These are phyloP conservation scores for Polymixis flavicincta DNA, from an alignment of 2,888 invertebrate species.

Conservation along the genomic window DNA sequence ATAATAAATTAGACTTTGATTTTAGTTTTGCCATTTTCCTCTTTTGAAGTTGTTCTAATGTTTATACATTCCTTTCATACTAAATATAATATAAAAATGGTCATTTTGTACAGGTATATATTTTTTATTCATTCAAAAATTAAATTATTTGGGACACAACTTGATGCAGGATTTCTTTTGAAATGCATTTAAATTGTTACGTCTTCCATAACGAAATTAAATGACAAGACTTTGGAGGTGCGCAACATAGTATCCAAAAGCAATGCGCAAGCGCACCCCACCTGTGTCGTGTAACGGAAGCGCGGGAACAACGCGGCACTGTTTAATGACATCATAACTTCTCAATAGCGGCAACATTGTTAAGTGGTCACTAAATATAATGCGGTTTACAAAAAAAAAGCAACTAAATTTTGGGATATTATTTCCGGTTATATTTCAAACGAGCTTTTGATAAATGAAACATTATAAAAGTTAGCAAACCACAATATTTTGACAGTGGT, in stretches of 20 bases:
- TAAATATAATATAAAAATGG: background rate
- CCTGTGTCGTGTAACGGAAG: conserved; percentile 66
- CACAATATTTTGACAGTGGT: background rate
- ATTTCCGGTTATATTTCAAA: background rate
- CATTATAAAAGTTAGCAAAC: background rate
- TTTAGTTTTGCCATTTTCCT: background rate
- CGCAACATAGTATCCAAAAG: conserved; percentile 33
- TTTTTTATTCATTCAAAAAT: background rate
- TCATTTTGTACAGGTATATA: no score
- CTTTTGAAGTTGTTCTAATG: background rate
- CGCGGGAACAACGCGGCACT: conserved; percentile 51
- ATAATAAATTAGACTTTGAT: background rate
- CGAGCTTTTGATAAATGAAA: background rate
- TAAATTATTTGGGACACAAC: background rate
- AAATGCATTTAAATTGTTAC: background rate
- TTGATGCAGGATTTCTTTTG: background rate
- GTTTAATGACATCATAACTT: conserved; percentile 54
- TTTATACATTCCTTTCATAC: background rate
- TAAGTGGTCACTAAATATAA: conserved; percentile 10
- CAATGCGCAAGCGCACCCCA: conserved; percentile 53
- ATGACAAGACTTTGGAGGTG: conserved; percentile 9
- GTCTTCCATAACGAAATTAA: conserved; percentile 5
- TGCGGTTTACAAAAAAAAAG: conserved; percentile 7
- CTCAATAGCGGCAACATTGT: conserved; percentile 33
- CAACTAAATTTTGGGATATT: background rate